Base-by-base conservation (phyloP, 2,888 invertebrate genomes). In the Helleia helle region DNA sequence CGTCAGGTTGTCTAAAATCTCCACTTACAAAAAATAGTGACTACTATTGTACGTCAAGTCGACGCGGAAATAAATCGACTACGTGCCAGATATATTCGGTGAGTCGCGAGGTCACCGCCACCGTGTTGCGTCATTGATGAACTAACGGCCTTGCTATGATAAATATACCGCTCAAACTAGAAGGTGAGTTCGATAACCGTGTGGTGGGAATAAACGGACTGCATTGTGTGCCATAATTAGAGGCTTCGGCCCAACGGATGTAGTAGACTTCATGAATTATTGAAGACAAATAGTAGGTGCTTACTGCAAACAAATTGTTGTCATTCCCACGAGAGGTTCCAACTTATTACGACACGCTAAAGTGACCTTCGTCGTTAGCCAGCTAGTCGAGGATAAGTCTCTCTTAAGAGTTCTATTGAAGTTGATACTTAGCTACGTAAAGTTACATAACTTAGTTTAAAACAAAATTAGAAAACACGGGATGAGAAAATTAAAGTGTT, bases 41-140 rank as follows among this genome's bases (percentile, higher is more conserved):
- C n/a, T n/a, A n/a, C n/a, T n/a, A n/a, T n/a, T n/a, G n/a, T n/a
- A n/a, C n/a, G n/a, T n/a, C n/a, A n/a, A 28, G 63, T 71, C 69
- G 69, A 71, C 54, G 69, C 69, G 79, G 77, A 76, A 75, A 71
- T 65, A 65, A 63, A 71, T 71, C 71, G 70, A 76, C 63, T 67
- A 49, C 48, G 46, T 47, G 48, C 43, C 57, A 60, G 64, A 60
- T 69, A 69, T 65, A 70, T 65, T 65, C 55, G 56, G 58, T 66
- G 74, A 73, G 74, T n/a, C 63, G 67, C 58, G 67, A 42, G 39
- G 41, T 25, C 31, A 42, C 51, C 40, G 46, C 24, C 48, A 53
- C 47, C 51, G 43, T 45, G 60, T 75, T 70, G 64, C 76, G 73
- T 75, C 74, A 76, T 50, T 54, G 48, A 54, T 55, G 49, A 44